Percentiles rank a stretch among this genome's conserved stretches.
Conservation (phyloP, 2,113 vertebrate genomes). For the Mesitornis unicolor region DNA sequence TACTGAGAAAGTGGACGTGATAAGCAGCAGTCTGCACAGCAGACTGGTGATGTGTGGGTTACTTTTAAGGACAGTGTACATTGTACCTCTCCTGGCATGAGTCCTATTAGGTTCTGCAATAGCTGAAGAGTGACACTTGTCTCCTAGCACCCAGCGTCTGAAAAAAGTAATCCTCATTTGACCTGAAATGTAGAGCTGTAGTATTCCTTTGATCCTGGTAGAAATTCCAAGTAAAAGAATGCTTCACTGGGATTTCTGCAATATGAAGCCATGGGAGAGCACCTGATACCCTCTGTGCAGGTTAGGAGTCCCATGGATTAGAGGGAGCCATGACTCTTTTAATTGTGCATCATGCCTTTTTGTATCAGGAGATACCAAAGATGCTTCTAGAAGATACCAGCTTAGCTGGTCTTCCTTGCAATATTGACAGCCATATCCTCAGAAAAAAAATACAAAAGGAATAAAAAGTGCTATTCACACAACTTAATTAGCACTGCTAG, state of each 20-base stretch:
- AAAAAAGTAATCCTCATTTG: background rate
- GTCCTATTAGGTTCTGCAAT: background rate
- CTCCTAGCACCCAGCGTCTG: background rate
- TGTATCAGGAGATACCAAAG: background rate
- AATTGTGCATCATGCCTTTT: background rate
- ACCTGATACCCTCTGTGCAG: background rate
- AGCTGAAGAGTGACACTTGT: background rate
- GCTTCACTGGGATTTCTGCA: background rate
- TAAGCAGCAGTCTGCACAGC: background rate
- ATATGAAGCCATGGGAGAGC: background rate
- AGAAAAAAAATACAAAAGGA: background rate
- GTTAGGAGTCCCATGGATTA: rapidly evolving
- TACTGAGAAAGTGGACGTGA: background rate
- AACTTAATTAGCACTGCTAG: background rate
- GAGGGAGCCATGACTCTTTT: background rate
- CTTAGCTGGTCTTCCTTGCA: background rate
- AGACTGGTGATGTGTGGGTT: background rate
- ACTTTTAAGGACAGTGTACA: background rate
- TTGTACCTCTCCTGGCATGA: background rate
- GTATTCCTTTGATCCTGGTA: background rate
- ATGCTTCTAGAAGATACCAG: background rate
- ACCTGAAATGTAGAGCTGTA: background rate
- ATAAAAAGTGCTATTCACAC: background rate
- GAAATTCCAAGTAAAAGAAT: background rate
- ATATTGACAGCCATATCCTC: background rate